Base-by-base conservation (phyloP, 2,888 invertebrate genomes). In the Drosophila limbata region DNA sequence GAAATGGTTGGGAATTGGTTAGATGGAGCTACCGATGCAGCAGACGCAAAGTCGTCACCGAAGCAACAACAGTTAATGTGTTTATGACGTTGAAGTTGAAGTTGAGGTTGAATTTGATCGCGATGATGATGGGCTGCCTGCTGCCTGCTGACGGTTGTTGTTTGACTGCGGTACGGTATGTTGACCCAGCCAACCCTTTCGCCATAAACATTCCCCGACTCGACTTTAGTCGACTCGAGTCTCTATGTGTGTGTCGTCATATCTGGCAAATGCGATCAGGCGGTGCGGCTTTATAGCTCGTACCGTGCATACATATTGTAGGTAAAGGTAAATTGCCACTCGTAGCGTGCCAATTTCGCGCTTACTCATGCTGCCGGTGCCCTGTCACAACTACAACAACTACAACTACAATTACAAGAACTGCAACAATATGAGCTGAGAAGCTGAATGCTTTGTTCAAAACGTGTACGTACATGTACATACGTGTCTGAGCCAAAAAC, bases 341-440 rank as follows among this genome's bases (percentile, higher is more conserved):
- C 66, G 45, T 60, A 71, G 59, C 81, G 79, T 84, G 73, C 79
- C 66, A 77, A 79, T 84, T 81, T 73, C 69, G 77, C 81, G 77
- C 74, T 81, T 81, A 84, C 79, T 81, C 81, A 81, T 71, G 56
- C 76, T 48, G 56, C 37, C 44, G 44, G 44, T 44, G 44, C 44
- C 44, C n/a, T 21, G 44, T 25, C 42, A 51, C 67, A 62, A 39
- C 42, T 25, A 68, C 52, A 52, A 37, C 31, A 37, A 25, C 25
- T 8, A 5, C 63, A 39, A 40, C 55, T 53, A 42, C 45, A 51
- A 42, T 15, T 17, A 35, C 59, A 50, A 44, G 28, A 33, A 52
- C 40, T 57, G 52, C 35, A 52, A 37, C 21, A 33, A 21, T 17
- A 37, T n/a, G 11, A 15, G 28, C 17, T 21, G 28, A 57, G 25